Base-by-base conservation (phyloP, 1,140 invertebrate genomes). In the Drosophila persimilis region DNA sequence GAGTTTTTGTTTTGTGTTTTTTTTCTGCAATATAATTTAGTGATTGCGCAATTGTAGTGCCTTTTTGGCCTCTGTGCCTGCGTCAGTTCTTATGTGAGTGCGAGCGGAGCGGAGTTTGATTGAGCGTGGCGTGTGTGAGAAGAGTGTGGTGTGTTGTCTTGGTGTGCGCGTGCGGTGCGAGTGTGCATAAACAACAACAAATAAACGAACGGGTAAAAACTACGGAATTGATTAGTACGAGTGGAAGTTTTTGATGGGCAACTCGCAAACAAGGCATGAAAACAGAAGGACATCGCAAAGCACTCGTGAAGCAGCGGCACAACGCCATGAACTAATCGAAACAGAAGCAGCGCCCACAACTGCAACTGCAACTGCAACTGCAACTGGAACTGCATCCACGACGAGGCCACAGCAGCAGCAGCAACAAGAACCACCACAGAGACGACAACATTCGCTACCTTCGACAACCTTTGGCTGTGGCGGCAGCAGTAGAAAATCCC, bases 181-280 rank as follows among this genome's bases (percentile, higher is more conserved):
- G 35, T 39, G 35, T 39, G 35, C 35, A 39, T 39, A 39, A 39
- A 39, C 35, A 39, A 39, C 35, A 39, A 39, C 35, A 39, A 39
- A 39, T 39, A 39, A 39, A 39, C 24, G 35, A 39, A 39, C 35
- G 35, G 35, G 11, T 39, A 39, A 35, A 39, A 39, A 39, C 35
- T 39, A 39, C 35, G 35, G 35, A 39, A 39, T 39, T 39, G 35
- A 39, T 39, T 39, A 39, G 35, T 13, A 39, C 35, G 26, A 45
- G 70, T 31, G 70, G 59, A 35, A 39, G 45, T 54, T 70, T 77
- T 78, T 78, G 66, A 78, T 78, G 75, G 75, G 73, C 73, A 78
- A 77, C 56, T 70, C 60, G 66, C 74, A 71, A 65, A 48, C 60
- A 52, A 60, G 73, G 56, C 43, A 66, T 55, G 61, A 56, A 39